These are phyloP conservation scores for Cricetomys ansorgei DNA, from an alignment of 2,113 vertebrate species.

Conservation along the genomic window DNA sequence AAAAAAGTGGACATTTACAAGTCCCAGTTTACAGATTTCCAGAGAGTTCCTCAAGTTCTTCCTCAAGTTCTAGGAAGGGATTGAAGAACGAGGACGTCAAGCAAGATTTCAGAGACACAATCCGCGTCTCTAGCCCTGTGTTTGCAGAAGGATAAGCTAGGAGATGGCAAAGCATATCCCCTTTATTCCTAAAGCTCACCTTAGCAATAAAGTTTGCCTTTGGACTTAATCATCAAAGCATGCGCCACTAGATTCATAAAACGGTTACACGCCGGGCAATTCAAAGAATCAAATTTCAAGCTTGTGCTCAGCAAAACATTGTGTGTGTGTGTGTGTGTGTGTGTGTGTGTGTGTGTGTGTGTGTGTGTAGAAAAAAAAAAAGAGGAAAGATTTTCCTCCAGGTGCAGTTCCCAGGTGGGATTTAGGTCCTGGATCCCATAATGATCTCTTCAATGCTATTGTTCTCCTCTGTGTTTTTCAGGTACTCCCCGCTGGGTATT, in stretches of 20 bases:
- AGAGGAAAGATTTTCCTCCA: neutral
- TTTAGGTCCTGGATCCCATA: neutral
- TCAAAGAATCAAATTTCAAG: neutral
- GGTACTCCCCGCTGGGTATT: constrained; percentile 99
- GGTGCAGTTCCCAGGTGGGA: neutral
- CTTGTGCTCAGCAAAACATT: neutral
- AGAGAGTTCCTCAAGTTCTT: neutral
- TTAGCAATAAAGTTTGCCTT: neutral
- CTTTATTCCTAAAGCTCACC: neutral
- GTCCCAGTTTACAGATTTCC: neutral
- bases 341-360: neutral
- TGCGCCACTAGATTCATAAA: neutral
- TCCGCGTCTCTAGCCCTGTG: neutral
- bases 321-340: neutral
- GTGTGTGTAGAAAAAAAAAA: neutral
- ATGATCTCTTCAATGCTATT: neutral
- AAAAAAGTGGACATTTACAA: neutral
- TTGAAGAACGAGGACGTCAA: neutral
- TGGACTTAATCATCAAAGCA: neutral
- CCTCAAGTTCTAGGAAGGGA: neutral
- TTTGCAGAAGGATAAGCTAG: neutral
- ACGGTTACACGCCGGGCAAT: neutral
- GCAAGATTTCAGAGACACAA: neutral
- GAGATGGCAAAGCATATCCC: neutral
- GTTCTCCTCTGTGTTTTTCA: constrained; percentile 79